Conservation (phyloP, 2,888 invertebrate genomes). For the Athalia cordata region DNA sequence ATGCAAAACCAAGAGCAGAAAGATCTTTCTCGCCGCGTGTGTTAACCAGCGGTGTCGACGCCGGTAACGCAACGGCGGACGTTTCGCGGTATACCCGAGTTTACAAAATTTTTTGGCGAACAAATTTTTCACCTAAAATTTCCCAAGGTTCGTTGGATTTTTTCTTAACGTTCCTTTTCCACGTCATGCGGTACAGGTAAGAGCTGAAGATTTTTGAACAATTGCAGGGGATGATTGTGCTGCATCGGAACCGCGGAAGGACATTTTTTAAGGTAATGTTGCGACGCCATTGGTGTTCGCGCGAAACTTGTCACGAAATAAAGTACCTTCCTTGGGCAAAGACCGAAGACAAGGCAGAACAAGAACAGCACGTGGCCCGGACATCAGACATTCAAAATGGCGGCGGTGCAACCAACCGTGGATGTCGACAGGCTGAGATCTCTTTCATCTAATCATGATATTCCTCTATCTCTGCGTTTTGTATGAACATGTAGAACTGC, state of each 20-base stretch:
- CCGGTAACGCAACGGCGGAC: not conserved
- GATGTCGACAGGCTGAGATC: conserved; percentile 60
- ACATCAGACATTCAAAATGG: conserved; percentile 60
- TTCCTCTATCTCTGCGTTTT: conserved; percentile 1
- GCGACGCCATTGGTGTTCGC: conserved; percentile 56
- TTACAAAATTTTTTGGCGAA: too few species aligned
- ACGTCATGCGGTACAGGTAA: not conserved
- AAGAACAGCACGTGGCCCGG: conserved; percentile 53
- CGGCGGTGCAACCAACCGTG: conserved; percentile 53
- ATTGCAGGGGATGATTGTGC: not conserved
- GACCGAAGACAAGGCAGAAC: conserved; percentile 54
- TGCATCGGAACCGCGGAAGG: not conserved
- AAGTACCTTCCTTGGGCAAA: conserved; percentile 53
- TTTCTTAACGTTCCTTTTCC: too few species aligned
- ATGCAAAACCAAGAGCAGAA: conserved; percentile 32
- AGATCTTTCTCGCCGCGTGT: conserved; percentile 57
- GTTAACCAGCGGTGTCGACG: conserved; percentile 61
- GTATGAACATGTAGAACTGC: not conserved
- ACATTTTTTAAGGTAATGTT: conserved; percentile 9
- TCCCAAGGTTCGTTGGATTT: too few species aligned
- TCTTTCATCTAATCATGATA: conserved; percentile 48
- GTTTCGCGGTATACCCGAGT: too few species aligned
- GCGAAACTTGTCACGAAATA: conserved; percentile 60
- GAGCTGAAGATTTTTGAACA: not conserved
- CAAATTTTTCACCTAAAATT: too few species aligned